A percentile compares a stretch with the other conserved stretches of the same genome.
Evolutionary conservation across 1,140 invertebrate genomes (phyloP).

Genomic region (Drosophila chauvacae): DNA sequence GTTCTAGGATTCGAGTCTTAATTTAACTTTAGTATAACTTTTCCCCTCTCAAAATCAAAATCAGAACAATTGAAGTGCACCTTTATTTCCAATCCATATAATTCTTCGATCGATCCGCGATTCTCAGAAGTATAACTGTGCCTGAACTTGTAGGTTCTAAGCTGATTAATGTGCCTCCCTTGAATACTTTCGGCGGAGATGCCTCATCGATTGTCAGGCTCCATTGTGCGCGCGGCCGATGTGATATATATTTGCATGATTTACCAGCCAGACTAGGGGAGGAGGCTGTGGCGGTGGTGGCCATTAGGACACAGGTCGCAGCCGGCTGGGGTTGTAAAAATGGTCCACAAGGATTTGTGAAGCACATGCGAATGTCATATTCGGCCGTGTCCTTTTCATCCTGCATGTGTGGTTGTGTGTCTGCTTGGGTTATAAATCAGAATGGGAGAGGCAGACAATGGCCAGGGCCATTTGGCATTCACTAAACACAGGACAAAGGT

Average conservation of each 20-base stretch:
- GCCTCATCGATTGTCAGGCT: conserved; percentile 31
- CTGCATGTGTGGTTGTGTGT: not conserved
- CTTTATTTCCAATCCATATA: not conserved
- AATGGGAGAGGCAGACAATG: conserved; percentile 66
- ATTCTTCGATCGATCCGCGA: not conserved
- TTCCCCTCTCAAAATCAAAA: not conserved
- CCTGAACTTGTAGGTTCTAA: not conserved
- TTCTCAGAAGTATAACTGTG: conserved; percentile 1
- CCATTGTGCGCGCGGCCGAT: conserved; percentile 19
- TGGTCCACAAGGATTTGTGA: conserved; percentile 31
- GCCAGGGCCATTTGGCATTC: conserved; percentile 60
- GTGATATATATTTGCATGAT: conserved; percentile 39
- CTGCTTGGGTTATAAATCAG: conserved; percentile 63
- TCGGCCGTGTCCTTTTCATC: conserved; percentile 16
- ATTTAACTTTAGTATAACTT: not conserved
- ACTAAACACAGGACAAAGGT: conserved; percentile 53
- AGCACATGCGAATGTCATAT: conserved; percentile 45
- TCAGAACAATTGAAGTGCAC: not conserved
- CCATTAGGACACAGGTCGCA: conserved; percentile 24
- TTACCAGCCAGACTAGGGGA: conserved; percentile 9
- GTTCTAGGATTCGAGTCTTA: not conserved
- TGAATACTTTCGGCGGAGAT: conserved; percentile 17
- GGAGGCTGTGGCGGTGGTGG: not conserved
- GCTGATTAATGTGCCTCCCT: conserved; percentile 23
- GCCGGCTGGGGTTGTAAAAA: conserved; percentile 39